These are phyloP conservation scores for Euzetes globulus DNA, from an alignment of 2,888 invertebrate genomes.

Conservation along the genomic window DNA sequence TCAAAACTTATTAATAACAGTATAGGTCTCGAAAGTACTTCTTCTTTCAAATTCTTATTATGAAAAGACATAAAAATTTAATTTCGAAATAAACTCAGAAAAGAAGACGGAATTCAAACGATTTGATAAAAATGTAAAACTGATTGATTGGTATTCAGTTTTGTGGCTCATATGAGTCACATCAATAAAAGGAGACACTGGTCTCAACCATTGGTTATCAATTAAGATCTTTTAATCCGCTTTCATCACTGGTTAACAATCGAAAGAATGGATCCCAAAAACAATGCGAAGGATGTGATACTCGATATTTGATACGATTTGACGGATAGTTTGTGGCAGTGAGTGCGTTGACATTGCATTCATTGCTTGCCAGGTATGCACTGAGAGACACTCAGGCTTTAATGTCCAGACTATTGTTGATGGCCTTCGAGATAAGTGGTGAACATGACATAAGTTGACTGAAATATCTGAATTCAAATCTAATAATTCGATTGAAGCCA, in stretches of 20 bases:
- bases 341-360: constrained; percentile 10
- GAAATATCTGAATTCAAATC: constrained; percentile 26
- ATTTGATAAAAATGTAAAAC: no score
- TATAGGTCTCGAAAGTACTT: constrained; percentile 1
- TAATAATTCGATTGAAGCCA: constrained; percentile 16
- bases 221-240: not conserved
- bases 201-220: not conserved
- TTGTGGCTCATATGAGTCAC: not conserved
- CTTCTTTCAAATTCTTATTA: not conserved
- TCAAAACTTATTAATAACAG: not conserved
- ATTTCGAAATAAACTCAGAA: no score
- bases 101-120: no score
- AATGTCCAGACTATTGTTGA: constrained; percentile 10
- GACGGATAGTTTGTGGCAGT: not conserved
- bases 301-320: constrained; percentile 4
- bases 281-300: constrained; percentile 13
- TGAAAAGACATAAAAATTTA: no score
- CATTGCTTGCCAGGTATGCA: not conserved
- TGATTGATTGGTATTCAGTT: not conserved
- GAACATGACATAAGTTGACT: constrained; percentile 25
- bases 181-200: not conserved
- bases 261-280: not conserved
- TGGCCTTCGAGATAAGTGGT: constrained; percentile 5
- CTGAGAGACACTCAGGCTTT: not conserved
- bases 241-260: constrained; percentile 18